Base-by-base conservation (phyloP, 2,888 invertebrate genomes). In the Elysia crispata region DNA sequence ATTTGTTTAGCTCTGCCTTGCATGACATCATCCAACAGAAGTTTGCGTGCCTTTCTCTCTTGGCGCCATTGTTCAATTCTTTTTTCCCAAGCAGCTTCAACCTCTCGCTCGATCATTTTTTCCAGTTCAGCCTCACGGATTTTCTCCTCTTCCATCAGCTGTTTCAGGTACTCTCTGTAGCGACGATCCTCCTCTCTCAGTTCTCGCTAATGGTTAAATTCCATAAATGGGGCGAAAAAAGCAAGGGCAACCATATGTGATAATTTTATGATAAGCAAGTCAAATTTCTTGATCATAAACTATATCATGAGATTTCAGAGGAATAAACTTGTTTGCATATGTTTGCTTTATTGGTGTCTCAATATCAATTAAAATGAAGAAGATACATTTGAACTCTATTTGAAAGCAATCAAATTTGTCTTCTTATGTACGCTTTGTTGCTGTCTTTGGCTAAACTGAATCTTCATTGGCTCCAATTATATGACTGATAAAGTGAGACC, bases 1-100 rank as follows among this genome's bases (percentile, higher is more conserved):
- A 92, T 82, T 82, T 92, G 91, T 73, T 85, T 78, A n/a, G 86
- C 86, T 49, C 92, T 82, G 28, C 85, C 87, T 30, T 80, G 84
- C 74, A 91, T 84, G 5, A 92, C 91, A 69, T 92, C 90, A 64
- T 89, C 85, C 73, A 92, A 82, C 54, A 92, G 86, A 72, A 89
- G 88, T 82, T 90, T 87, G 28, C 92, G 84, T 13, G 91, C 91
- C 77, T 89, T 83, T 49, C 89, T 84, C 83, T 92, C 92, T 67
- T 87, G 84, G 66, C 85, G 81, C 91, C 91, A 92, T 74, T 89
- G 89, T 13, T 87, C 86, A 6, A 91, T 83, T 60, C 90, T 88
- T 83, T 90, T 91, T 86, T 92, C 90, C 92, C 91, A 92, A 84
- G 87, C 89, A 74, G 90, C 88, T 85, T 92, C 91, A 33, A 91